A percentile compares a stretch with the other conserved stretches of the same genome.
These are phyloP conservation scores for Zaprionus bogoriensis DNA, from an alignment of 2,888 invertebrate genomes.

Conservation along the genomic window DNA sequence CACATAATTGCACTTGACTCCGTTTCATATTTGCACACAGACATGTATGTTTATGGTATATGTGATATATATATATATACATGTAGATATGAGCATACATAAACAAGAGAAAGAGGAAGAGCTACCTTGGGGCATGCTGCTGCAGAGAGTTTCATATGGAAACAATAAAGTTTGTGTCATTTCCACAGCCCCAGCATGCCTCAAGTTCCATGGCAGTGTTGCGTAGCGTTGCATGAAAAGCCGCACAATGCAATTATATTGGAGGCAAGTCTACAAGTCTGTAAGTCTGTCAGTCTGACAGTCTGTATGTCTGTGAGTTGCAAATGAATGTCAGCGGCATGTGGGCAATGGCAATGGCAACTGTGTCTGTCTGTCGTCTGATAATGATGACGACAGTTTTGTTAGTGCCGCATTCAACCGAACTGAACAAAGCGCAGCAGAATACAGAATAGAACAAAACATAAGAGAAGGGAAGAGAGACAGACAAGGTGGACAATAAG, in stretches of 20 bases:
- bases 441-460: background rate
- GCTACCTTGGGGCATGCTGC: background rate
- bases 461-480: background rate
- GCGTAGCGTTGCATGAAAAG: slow-evolving; percentile 9
- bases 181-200: too few species aligned
- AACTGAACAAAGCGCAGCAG: too few species aligned
- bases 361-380: slow-evolving; percentile 29
- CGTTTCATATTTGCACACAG: slow-evolving; percentile 33
- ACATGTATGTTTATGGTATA: too few species aligned
- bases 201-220: slow-evolving; percentile 3
- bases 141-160: slow-evolving; percentile 31
- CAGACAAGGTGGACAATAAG: background rate
- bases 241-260: slow-evolving; percentile 51
- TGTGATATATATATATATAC: too few species aligned
- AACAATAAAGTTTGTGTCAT: slow-evolving; percentile 60
- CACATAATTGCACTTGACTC: slow-evolving; percentile 57
- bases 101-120: background rate
- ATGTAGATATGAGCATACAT: too few species aligned
- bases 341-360: slow-evolving; percentile 47
- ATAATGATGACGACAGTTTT: slow-evolving; percentile 35
- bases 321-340: slow-evolving; percentile 61
- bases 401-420: slow-evolving; percentile 13
- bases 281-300: too few species aligned
- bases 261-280: slow-evolving; percentile 7
- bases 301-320: slow-evolving; percentile 23